A percentile compares a stretch with the other conserved stretches of the same genome.
phyloP scores from a whole-genome alignment of 1,140 invertebrate species.

The Anastrepha ludens region DNA sequence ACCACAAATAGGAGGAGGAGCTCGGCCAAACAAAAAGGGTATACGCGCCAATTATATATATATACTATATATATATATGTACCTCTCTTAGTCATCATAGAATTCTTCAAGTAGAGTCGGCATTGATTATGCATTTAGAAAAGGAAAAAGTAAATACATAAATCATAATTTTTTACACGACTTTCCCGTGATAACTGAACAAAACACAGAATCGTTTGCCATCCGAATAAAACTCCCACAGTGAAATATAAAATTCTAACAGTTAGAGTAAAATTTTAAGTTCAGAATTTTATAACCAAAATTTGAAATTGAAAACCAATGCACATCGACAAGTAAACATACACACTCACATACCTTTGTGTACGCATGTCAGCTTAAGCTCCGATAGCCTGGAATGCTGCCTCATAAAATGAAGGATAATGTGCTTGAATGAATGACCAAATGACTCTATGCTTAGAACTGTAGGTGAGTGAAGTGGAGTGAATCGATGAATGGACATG shows the following conservation, averaged over 20 bases:
- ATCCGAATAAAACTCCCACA: neutral
- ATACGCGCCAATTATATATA: too few species aligned
- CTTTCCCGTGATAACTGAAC: neutral
- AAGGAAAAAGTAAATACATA: too few species aligned
- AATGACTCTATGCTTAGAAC: neutral
- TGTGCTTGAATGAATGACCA: conserved; percentile 12
- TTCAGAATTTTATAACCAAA: conserved; percentile 18
- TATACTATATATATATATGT: too few species aligned
- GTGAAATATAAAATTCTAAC: neutral
- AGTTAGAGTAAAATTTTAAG: conserved; percentile 23
- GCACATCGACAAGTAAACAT: neutral
- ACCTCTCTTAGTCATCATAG: too few species aligned
- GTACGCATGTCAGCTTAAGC: conserved; percentile 16
- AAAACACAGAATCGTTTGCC: neutral
- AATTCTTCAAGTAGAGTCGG: too few species aligned
- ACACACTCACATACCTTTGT: neutral
- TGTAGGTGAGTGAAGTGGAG: conserved; percentile 4
- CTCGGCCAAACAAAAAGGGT: too few species aligned
- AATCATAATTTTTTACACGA: too few species aligned
- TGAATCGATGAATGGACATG: neutral
- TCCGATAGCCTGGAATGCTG: neutral
- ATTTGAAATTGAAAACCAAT: conserved; percentile 35
- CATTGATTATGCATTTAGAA: too few species aligned
- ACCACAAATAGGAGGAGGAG: too few species aligned
- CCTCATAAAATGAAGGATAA: conserved; percentile 53